These are phyloP conservation scores for Acestrorhynchus altus DNA, from an alignment of 2,797 vertebrate species.

Conservation along the genomic window DNA sequence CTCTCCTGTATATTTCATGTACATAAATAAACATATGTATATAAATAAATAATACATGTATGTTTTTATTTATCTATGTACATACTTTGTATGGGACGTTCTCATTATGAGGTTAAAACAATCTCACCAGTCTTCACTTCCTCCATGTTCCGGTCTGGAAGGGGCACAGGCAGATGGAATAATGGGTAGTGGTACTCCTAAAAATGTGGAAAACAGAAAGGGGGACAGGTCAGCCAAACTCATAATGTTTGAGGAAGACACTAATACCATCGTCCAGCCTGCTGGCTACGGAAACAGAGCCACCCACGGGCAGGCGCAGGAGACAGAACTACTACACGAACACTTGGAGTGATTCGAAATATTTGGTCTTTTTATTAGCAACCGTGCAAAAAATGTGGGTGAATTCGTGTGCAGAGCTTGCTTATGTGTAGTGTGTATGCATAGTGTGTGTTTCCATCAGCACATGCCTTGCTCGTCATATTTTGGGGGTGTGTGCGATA, in stretches of 20 bases:
- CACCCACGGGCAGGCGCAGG: neutral
- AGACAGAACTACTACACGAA: neutral
- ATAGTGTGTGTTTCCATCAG: constrained; percentile 2
- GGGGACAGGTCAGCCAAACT: constrained; percentile 1
- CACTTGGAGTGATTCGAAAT: neutral
- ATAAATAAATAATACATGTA: too few species aligned
- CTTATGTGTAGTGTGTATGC: neutral
- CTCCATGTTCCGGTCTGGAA: constrained; percentile 25
- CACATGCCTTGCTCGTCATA: neutral
- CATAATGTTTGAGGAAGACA: neutral
- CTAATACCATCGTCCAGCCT: neutral
- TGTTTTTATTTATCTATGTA: too few species aligned
- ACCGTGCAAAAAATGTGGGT: neutral
- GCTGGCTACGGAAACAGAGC: constrained; percentile 2
- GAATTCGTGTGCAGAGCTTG: neutral
- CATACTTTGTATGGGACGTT: too few species aligned
- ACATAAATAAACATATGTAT: too few species aligned
- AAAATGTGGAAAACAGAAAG: constrained; percentile 53
- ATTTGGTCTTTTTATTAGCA: neutral
- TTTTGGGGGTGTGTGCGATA: neutral
- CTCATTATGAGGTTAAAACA: neutral
- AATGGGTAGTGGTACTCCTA: constrained; percentile 74
- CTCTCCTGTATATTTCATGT: too few species aligned
- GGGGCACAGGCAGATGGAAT: constrained; percentile 70
- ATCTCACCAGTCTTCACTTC: constrained; percentile 46